Base-by-base conservation (phyloP, 2,113 vertebrate species). In the Copsychus sechellarum region DNA sequence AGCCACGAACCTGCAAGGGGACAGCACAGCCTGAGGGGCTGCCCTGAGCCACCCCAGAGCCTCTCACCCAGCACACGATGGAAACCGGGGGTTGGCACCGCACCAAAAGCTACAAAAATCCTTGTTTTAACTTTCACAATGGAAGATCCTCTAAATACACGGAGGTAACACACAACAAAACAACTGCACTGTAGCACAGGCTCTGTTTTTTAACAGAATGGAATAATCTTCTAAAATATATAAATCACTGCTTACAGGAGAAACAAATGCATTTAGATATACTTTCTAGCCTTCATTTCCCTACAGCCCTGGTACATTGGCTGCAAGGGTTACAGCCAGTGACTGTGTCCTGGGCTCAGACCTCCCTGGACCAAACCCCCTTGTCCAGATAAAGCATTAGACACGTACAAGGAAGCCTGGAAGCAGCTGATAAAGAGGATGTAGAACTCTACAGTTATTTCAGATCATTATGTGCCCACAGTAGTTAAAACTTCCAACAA, bases 1-100 rank as follows among this genome's bases (percentile, higher is more conserved):
- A 8, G 99, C 99, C 91, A 99, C 99, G 93, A 99, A 99, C 88
- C 99, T 99, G 92, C 45, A 22, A 11, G 70, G 88, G 28, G 66
- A 82, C 92, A 93, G 51, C 22, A n/a, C 0, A 2, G 29, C 82
- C 71, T 67, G 3, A 86, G 14, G 19, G 48, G n/a, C 64, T 15
- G 78, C 69, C 6, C 77, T 1, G 2, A 16, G 2, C 5, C 29
- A 2, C 21, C 33, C 36, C 81, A 18, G 16, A 11, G 81, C 51
- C 69, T 14, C 28, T 0, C 45, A 28, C 21, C 13, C 80, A 12
- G 5, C 78, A 5, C 58, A 1, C 6, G 2, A 8, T 0, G 8
- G 36, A 31, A 40, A 0, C n/a, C 6, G 34, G n/a, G 72, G 38
- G 3, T 22, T 5, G 10, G 36, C 2, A 5, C 4, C 5, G 4